Conservation (phyloP, 2,888 invertebrate species). For the Halocaridina rubra region DNA sequence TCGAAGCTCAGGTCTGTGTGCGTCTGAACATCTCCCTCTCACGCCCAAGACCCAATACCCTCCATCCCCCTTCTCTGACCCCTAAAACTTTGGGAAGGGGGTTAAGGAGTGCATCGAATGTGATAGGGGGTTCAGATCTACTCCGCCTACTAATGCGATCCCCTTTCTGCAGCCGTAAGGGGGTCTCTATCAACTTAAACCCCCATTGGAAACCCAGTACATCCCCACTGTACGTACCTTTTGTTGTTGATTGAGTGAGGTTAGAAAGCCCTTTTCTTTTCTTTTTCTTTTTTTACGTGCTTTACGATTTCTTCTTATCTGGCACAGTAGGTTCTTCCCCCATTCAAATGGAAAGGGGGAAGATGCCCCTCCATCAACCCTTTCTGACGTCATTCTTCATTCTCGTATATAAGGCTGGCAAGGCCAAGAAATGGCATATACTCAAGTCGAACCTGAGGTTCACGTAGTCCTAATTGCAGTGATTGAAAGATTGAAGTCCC, state of each 20-base stretch:
- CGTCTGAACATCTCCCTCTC: not conserved
- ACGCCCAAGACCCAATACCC: no score
- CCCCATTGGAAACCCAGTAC: not conserved
- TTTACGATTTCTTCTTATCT: slow-evolving; percentile 45
- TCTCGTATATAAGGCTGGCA: slow-evolving; percentile 34
- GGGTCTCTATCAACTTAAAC: no score
- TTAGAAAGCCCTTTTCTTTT: slow-evolving; percentile 30
- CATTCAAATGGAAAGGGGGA: no score
- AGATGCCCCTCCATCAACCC: not conserved
- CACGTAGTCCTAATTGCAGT: no score
- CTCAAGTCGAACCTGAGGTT: no score
- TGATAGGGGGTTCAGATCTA: not conserved
- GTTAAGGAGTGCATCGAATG: not conserved
- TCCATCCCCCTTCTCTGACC: no score
- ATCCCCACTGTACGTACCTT: slow-evolving; percentile 13
- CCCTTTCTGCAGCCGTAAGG: not conserved
- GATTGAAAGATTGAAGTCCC: no score
- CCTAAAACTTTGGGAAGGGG: no score
- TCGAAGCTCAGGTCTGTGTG: slow-evolving; percentile 16
- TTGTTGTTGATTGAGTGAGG: slow-evolving; percentile 38
- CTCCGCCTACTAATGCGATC: no score
- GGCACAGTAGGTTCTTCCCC: slow-evolving; percentile 54
- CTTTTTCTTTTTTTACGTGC: slow-evolving; percentile 10
- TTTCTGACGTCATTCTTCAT: slow-evolving; percentile 28
- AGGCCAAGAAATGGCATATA: slow-evolving; percentile 36